phyloP scores from a whole-genome alignment of 2,888 invertebrate species.

The Oasisia sp. region DNA sequence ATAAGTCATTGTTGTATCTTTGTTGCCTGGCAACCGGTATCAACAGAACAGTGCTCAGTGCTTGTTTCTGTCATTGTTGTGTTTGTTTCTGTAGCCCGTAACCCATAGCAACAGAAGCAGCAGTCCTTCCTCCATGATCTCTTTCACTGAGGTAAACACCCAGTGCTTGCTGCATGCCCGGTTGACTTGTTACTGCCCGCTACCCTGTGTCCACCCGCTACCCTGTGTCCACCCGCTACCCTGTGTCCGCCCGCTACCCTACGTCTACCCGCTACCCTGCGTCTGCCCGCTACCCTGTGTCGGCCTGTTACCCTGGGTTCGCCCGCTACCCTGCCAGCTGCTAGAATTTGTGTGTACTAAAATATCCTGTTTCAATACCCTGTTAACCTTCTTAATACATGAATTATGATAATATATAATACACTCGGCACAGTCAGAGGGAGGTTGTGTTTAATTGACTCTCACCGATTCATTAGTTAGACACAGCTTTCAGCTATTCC shows the following conservation, averaged over 20 bases:
- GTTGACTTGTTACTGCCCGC: background rate
- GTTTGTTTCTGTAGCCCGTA: background rate
- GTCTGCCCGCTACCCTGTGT: no score
- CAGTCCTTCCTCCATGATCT: conserved; percentile 48
- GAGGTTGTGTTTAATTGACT: no score
- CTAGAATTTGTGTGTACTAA: background rate
- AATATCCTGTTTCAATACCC: background rate
- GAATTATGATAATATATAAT: background rate
- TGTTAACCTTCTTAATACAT: background rate
- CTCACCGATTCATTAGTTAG: no score
- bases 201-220: background rate
- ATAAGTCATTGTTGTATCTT: no score
- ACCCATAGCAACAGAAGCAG: conserved; percentile 25
- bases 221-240: no score
- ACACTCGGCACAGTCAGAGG: background rate
- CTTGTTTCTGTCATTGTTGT: background rate
- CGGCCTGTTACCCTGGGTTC: background rate
- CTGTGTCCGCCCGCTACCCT: no score
- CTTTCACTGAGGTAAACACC: conserved; percentile 50
- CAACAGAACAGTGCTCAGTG: no score
- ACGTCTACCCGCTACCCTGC: no score
- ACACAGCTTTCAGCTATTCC: no score
- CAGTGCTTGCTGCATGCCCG: background rate
- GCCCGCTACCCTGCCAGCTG: background rate
- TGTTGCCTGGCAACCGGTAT: no score